Conservation (phyloP, 2,888 invertebrate genomes). For the Drosophila ustulata region DNA sequence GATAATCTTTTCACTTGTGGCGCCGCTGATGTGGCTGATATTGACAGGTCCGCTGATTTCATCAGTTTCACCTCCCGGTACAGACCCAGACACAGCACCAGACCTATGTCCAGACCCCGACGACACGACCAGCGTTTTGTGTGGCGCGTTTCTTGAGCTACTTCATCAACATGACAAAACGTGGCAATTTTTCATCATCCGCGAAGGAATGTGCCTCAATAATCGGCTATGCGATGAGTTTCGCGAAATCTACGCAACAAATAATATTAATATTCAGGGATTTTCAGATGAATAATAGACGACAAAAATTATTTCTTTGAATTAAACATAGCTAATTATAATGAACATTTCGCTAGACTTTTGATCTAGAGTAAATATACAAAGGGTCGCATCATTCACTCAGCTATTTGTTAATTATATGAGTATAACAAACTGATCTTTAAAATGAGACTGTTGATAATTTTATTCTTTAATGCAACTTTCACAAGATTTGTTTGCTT, state of each 20-base stretch:
- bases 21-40: conserved; percentile 55
- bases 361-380: background rate
- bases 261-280: conserved; percentile 2
- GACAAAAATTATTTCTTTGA: background rate
- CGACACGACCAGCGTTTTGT: conserved; percentile 25
- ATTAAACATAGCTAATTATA: background rate
- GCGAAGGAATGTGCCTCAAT: conserved; percentile 13
- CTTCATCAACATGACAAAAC: conserved; percentile 12
- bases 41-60: conserved; percentile 36
- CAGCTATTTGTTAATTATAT: no score
- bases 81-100: background rate
- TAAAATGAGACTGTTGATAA: background rate
- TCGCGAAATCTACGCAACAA: conserved; percentile 1
- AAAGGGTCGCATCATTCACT: no score
- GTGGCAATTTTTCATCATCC: conserved; percentile 20
- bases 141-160: conserved; percentile 9
- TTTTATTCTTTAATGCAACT: background rate
- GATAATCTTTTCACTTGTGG: conserved; percentile 49
- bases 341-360: background rate
- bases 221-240: conserved; percentile 12
- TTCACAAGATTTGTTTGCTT: background rate
- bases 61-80: conserved; percentile 26
- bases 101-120: background rate
- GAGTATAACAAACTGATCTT: background rate
- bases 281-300: conserved; percentile 7